Evolutionary conservation across 2,797 vertebrate genomes (phyloP).

Genomic region (Squalus acanthias): DNA sequence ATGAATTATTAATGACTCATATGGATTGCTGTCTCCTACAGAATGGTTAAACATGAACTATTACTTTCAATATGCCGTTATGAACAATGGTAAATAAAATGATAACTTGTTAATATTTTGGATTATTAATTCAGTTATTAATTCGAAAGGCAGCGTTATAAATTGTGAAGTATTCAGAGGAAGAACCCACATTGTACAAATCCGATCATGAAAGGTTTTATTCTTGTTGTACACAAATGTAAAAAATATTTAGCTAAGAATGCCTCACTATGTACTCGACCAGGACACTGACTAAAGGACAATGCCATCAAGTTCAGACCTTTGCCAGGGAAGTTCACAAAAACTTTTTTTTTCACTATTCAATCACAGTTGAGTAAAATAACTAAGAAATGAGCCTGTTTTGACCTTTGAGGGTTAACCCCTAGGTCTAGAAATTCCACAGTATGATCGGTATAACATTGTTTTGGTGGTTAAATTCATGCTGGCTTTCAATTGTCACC

Average conservation of each 20-base stretch:
- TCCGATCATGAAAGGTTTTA: not conserved
- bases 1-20: conserved; percentile 23
- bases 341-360: not conserved
- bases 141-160: not conserved
- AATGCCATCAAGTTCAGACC: not conserved
- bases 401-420: not conserved
- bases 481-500: not conserved
- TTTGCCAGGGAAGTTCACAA: not conserved
- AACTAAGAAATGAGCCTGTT: not conserved
- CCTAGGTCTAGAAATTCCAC: not conserved
- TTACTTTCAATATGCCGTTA: not conserved
- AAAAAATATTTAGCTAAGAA: not conserved
- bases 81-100: not conserved
- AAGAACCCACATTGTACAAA: not conserved
- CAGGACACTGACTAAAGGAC: not conserved
- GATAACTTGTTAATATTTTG: not conserved
- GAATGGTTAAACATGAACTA: not conserved
- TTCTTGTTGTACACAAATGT: not conserved
- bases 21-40: not conserved
- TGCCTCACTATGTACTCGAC: not conserved
- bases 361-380: not conserved
- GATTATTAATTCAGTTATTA: not conserved
- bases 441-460: not conserved
- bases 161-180: not conserved
- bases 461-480: not conserved